Conservation (phyloP, 2,113 vertebrate genomes). For the Drymodes brunneopygia region DNA sequence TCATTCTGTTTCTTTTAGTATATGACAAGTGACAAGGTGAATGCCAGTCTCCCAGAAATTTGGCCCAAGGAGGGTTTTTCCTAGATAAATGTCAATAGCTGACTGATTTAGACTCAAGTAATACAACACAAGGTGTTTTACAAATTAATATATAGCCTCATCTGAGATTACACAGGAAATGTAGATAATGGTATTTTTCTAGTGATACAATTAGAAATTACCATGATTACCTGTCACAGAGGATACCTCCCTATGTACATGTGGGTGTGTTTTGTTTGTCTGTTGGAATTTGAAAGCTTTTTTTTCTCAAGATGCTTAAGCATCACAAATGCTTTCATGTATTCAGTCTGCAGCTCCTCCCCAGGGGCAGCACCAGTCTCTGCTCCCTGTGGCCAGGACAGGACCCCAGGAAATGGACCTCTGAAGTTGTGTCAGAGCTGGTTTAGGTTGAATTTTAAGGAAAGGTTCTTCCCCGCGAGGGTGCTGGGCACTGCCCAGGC, state of each 20-base stretch:
- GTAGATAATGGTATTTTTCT: neutral
- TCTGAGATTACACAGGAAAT: neutral
- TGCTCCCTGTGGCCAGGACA: neutral
- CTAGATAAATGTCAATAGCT: neutral
- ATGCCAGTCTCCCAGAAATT: neutral
- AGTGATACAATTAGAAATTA: neutral
- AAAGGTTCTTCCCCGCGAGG: neutral
- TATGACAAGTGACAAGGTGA: neutral
- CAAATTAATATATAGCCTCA: neutral
- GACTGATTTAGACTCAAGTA: neutral
- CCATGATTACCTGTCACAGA: neutral
- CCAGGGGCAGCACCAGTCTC: accelerated
- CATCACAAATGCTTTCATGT: neutral
- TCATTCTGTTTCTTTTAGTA: neutral
- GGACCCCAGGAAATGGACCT: neutral
- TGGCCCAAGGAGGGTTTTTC: neutral
- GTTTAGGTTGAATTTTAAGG: accelerated
- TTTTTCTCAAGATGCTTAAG: neutral
- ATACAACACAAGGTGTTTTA: neutral
- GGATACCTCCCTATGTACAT: accelerated
- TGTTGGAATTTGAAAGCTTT: neutral
- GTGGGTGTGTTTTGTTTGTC: neutral
- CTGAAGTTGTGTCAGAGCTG: accelerated
- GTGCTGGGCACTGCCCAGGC: neutral
- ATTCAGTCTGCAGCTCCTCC: neutral